A percentile compares a stretch with the other conserved stretches of the same genome.
phyloP scores from a whole-genome alignment of 2,113 vertebrate species.

The Oreochromis spilurus region DNA sequence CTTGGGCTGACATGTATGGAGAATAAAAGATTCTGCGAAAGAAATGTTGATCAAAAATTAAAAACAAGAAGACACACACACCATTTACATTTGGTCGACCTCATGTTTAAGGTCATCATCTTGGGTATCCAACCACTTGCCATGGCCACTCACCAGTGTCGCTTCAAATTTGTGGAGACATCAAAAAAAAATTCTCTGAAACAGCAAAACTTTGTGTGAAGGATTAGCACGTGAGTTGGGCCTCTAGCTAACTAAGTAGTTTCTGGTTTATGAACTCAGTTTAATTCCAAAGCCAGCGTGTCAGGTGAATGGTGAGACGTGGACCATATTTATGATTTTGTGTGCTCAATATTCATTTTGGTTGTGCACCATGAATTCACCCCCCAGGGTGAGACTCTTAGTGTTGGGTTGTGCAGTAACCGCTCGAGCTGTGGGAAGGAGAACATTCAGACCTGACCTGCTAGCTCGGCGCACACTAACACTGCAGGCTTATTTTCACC shows the following conservation, averaged over 20 bases:
- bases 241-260: too few species aligned
- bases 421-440: too few species aligned
- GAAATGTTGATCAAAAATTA: neutral
- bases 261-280: too few species aligned
- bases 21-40: neutral
- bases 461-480: neutral
- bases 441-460: neutral
- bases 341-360: too few species aligned
- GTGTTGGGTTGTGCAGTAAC: too few species aligned
- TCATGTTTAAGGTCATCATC: neutral
- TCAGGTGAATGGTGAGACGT: too few species aligned
- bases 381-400: too few species aligned
- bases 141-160: neutral
- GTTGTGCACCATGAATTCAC: too few species aligned
- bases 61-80: too few species aligned
- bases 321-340: too few species aligned
- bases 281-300: too few species aligned
- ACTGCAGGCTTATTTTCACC: neutral
- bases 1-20: neutral
- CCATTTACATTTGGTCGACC: neutral
- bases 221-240: neutral
- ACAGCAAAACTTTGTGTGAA: neutral
- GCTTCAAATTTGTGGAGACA: neutral
- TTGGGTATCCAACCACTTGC: neutral
- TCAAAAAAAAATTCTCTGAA: neutral